Base-by-base conservation (phyloP, 2,888 invertebrate genomes). In the Chymomyza caudatula region DNA sequence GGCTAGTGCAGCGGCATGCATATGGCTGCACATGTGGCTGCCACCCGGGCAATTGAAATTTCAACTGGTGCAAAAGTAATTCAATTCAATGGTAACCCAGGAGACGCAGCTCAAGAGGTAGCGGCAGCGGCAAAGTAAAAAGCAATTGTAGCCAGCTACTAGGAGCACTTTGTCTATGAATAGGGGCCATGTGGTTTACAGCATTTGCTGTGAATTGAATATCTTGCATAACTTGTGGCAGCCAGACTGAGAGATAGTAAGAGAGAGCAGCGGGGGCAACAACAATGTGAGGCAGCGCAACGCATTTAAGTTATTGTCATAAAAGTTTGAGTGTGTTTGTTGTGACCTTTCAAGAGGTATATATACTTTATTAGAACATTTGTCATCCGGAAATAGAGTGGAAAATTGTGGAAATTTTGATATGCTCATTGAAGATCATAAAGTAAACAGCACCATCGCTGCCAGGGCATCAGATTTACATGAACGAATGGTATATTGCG, bases 251-350 rank as follows among this genome's bases (percentile, higher is more conserved):
- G 15, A 29, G 29, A 29, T 1, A 29, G 29, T 1, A 4, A 29
- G 4, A 5, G 44, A 3, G 13, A 44, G 44, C 13, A 11, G 44
- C 15, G 13, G 15, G 5, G 54, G 19, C 60, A 29, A 63, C 53
- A 56, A 60, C 67, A 70, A 43, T 63, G 63, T 62, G 44, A 53
- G 20, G 43, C 49, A 44, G 37, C 19, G 49, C 54, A 49, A 75
- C 81, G 77, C 85, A 83, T 86, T 85, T 86, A 85, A 85, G 83
- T 85, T 85, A 85, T 86, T 85, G 84, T 86, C 84, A 86, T 85
- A 86, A 82, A 85, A 85, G 86, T 82, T 85, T 85, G 71, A 80
- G 86, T 80, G 71, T 83, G 71, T 73, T 77, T 74, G 71, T 73
- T 74, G 62, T 64, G 70, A 44, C 23, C n/a, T 15, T 53, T 37